phyloP scores from a whole-genome alignment of 1,140 invertebrate species.

The Pissodes strobi region DNA sequence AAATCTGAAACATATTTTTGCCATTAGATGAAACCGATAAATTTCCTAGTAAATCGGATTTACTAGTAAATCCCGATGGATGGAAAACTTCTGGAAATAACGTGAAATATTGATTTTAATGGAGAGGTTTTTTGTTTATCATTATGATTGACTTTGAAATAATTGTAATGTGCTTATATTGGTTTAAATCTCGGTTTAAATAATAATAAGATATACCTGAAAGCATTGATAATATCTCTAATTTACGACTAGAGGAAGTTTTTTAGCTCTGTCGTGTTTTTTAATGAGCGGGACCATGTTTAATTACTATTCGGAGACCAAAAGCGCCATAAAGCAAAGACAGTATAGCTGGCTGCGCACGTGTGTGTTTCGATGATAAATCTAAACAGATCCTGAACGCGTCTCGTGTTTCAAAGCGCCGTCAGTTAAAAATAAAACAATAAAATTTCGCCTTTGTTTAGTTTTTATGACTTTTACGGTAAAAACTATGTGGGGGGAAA shows the following conservation, averaged over 20 bases:
- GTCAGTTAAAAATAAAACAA: slow-evolving; percentile 11
- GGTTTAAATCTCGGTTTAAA: too few species aligned
- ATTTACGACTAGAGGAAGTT: slow-evolving; percentile 15
- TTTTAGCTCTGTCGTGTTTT: background rate
- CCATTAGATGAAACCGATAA: too few species aligned
- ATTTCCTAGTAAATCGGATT: too few species aligned
- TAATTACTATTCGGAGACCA: slow-evolving; percentile 15
- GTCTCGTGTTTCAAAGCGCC: slow-evolving; percentile 10
- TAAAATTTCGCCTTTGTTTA: slow-evolving; percentile 14
- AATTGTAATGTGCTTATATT: too few species aligned
- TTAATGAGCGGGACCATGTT: background rate
- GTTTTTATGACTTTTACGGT: background rate
- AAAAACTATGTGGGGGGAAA: background rate
- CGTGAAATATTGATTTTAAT: too few species aligned
- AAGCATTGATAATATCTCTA: too few species aligned
- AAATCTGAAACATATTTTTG: too few species aligned
- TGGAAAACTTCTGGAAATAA: too few species aligned
- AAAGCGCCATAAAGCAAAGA: slow-evolving; percentile 14
- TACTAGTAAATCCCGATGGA: too few species aligned
- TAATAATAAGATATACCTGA: too few species aligned
- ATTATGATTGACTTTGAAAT: too few species aligned
- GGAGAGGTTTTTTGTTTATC: too few species aligned
- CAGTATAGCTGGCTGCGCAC: slow-evolving; percentile 10
- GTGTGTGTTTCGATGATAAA: slow-evolving; percentile 16
- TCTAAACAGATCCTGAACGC: slow-evolving; percentile 14